Evolutionary conservation across 2,113 vertebrate genomes (phyloP).

Genomic region (Petrocephalus zakoni): DNA sequence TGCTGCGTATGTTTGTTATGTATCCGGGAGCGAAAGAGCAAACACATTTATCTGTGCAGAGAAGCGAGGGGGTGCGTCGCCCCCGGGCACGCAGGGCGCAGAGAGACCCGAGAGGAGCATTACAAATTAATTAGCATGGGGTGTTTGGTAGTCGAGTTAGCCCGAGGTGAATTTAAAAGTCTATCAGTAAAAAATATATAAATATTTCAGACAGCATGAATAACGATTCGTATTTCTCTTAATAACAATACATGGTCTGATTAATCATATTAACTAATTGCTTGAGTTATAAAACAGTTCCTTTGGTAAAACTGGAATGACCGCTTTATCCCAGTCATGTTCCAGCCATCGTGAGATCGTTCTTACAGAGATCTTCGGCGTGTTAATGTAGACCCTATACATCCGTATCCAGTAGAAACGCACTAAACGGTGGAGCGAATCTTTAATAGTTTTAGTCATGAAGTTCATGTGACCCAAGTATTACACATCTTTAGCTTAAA

Average conservation of each 20-base stretch:
- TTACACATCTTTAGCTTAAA: background rate
- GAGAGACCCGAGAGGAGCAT: background rate
- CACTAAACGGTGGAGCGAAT: background rate
- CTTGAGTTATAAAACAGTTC: background rate
- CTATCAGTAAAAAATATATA: background rate
- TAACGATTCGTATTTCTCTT: background rate
- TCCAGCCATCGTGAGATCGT: background rate
- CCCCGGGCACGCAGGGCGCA: background rate
- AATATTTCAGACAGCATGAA: background rate
- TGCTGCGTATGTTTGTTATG: background rate
- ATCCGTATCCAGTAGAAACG: background rate
- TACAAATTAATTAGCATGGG: background rate
- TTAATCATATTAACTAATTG: background rate
- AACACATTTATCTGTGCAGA: background rate
- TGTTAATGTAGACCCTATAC: background rate
- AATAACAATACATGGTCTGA: background rate
- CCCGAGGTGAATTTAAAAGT: too few species aligned
- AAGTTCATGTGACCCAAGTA: background rate
- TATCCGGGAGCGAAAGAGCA: background rate
- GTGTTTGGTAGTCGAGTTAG: background rate
- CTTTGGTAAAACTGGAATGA: background rate
- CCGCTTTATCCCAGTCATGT: background rate
- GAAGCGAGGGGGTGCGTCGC: background rate
- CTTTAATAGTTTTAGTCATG: too few species aligned
- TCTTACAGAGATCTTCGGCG: background rate